phyloP scores from a whole-genome alignment of 1,140 invertebrate genomes.

The Wiebesia pumilae region DNA sequence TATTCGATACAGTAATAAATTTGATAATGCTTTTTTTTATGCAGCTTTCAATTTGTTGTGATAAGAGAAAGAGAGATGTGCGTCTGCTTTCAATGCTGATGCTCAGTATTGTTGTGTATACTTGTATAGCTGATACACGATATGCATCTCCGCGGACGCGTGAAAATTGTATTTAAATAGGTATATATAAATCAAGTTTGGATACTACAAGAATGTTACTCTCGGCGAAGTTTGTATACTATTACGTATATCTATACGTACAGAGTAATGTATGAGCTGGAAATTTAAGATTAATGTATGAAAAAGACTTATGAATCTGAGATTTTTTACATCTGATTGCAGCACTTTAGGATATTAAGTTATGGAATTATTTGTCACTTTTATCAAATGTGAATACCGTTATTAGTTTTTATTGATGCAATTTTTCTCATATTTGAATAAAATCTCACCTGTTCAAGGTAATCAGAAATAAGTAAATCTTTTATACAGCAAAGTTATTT shows the following conservation, averaged over 20 bases:
- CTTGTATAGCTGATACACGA: conserved; percentile 38
- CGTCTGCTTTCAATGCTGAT: conserved; percentile 22
- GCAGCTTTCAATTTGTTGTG: not conserved
- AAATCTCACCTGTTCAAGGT: no score
- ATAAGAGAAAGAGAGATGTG: not conserved
- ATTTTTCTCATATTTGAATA: no score
- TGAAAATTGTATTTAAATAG: conserved; percentile 44
- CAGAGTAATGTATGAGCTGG: not conserved
- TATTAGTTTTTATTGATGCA: no score
- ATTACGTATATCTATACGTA: not conserved
- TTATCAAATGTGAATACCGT: no score
- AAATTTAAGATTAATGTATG: no score
- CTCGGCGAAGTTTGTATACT: not conserved
- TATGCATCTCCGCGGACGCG: conserved; percentile 12
- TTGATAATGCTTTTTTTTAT: not conserved
- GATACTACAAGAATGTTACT: not conserved
- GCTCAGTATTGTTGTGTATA: not conserved
- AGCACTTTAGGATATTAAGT: no score
- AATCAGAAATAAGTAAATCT: no score
- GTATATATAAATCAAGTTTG: conserved; percentile 30
- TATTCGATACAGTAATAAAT: no score
- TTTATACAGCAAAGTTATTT: no score
- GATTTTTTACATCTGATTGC: no score
- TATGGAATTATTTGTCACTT: no score
- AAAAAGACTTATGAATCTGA: no score